Evolutionary conservation across 64 coral and sea anemone genomes (phyloP).

Genomic region (Actinia equina): DNA sequence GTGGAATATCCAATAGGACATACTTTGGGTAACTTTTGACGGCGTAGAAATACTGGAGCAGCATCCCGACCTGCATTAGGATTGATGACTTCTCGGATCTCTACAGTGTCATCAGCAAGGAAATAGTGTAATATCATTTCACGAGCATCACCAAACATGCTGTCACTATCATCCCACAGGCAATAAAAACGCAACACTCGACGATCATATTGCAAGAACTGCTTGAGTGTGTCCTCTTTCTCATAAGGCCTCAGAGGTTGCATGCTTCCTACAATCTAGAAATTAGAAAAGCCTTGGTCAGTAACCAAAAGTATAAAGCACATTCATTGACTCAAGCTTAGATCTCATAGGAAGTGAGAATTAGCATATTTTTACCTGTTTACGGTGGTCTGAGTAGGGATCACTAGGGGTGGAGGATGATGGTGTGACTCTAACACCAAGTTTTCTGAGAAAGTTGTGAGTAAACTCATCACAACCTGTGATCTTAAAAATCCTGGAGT

Average conservation of each 20-base stretch:
- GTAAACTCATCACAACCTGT: constrained; percentile 99
- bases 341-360: no score
- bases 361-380: constrained; percentile 47
- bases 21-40: constrained; percentile 84
- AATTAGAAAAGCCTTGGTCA: not conserved
- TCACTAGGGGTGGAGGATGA: constrained; percentile 64
- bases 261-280: constrained; percentile 93
- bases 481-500: constrained; percentile 92
- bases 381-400: constrained; percentile 82
- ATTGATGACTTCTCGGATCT: constrained; percentile 91
- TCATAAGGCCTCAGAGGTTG: constrained; percentile 96
- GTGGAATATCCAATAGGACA: not conserved
- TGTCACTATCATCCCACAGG: constrained; percentile 97
- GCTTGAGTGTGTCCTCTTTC: constrained; percentile 93
- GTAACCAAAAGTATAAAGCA: no score
- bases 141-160: constrained; percentile 95
- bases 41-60: constrained; percentile 88
- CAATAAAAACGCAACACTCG: constrained; percentile 90
- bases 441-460: constrained; percentile 93
- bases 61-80: constrained; percentile 94
- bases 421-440: constrained; percentile 76
- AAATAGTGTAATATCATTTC: constrained; percentile 98
- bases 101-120: constrained; percentile 93
- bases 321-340: no score
- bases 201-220: constrained; percentile 92